Base-by-base conservation (phyloP, 2,113 vertebrate genomes). In the Pseudorasbora parva region DNA sequence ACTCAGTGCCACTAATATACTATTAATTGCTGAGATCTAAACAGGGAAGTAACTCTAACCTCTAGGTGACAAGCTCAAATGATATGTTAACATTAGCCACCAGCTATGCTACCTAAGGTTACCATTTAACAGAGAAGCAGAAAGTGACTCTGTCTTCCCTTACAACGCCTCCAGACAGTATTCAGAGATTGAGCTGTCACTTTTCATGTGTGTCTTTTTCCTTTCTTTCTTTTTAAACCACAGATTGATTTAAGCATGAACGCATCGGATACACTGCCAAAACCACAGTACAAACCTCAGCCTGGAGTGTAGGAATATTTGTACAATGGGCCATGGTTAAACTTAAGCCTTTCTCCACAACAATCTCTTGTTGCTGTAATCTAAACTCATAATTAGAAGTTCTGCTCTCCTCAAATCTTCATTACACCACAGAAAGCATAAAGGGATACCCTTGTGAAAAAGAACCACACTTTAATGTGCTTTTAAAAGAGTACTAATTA, bases 61-160 rank as follows among this genome's bases (percentile, higher is more conserved):
- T 84, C 51, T 69, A 77, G 66, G 45, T 75, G 86, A 72, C 43
- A 64, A 41, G 86, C 85, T 86, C 81, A 86, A 33, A 74, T 86
- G 82, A 86, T 83, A 84, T 79, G 76, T 81, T 89, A 89, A 88
- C 81, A 57, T 84, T 79, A 86, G 88, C 88, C 86, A 84, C 71
- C 43, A 87, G 88, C 82, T 85, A 88, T 78, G 45, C 76, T 85
- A 85, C 85, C 85, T 86, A 77, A 81, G 85, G 86, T 83, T 81
- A 86, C 27, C 86, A 88, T 86, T 88, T 88, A 89, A 86, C 76
- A 47, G 47, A 72, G 80, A 72, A 83, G 64, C 85, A 86, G 79
- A 78, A 64, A 82, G 71, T 78, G 84, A 84, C 78, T 86, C 78
- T n/a, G 75, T 27, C 76, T 85, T 82, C 75, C 71, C 75, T 76